Percentiles rank a stretch among this genome's conserved stretches.
Conservation (phyloP, 2,888 invertebrate genomes). For the Hirtodrosophila cameraria region DNA sequence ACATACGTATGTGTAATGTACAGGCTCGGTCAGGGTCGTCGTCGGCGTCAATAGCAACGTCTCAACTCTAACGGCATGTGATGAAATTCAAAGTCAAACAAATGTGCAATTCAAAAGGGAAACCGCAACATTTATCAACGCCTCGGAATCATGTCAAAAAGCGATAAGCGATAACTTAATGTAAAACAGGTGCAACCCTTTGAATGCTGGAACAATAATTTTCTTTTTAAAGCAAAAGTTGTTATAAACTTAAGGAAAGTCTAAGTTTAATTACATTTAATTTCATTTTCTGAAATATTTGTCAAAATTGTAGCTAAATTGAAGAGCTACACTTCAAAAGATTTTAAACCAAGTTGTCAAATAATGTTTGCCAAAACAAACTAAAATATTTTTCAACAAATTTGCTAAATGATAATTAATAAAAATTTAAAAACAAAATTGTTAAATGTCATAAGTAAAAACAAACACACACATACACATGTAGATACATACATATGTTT, state of each 20-base stretch:
- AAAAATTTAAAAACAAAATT: slow-evolving; percentile 6
- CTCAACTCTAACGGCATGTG: slow-evolving; percentile 22
- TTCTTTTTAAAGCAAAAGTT: too few species aligned
- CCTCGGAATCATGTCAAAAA: slow-evolving; percentile 23
- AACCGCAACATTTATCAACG: slow-evolving; percentile 35
- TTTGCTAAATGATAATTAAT: background rate
- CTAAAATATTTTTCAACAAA: too few species aligned
- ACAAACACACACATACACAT: too few species aligned
- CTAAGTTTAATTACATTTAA: too few species aligned
- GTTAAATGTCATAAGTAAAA: slow-evolving; percentile 20
- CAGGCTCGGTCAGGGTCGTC: slow-evolving; percentile 19
- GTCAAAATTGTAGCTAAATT: too few species aligned
- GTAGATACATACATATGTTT: slow-evolving; percentile 11
- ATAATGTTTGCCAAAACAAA: too few species aligned
- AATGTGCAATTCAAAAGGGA: slow-evolving; percentile 22
- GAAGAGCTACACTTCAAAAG: too few species aligned
- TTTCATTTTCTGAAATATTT: too few species aligned
- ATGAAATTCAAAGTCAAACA: slow-evolving; percentile 39
- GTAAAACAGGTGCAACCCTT: too few species aligned
- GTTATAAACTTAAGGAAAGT: too few species aligned
- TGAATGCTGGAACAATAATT: too few species aligned
- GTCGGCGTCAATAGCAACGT: background rate
- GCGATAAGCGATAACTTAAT: slow-evolving; percentile 34
- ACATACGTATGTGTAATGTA: background rate
- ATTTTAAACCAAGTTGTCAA: too few species aligned